phyloP scores from a whole-genome alignment of 2,113 vertebrate genomes.

The Ceuthmochares aereus region DNA sequence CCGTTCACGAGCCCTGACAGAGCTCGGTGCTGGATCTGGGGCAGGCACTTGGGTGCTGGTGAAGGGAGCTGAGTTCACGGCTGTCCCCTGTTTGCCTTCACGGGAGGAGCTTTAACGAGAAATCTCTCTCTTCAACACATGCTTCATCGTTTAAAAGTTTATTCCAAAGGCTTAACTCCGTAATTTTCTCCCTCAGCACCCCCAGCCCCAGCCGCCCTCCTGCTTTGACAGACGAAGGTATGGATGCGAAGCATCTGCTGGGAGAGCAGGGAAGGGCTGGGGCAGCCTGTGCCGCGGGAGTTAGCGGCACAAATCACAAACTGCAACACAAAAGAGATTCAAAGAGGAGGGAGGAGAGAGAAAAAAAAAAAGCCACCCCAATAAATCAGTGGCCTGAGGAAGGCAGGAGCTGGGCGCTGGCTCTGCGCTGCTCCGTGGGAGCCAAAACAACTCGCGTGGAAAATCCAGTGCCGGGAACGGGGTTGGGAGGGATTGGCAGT shows the following conservation, averaged over 20 bases:
- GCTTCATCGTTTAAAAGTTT: constrained; percentile 1
- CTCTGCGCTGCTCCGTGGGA: neutral
- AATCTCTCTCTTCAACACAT: neutral
- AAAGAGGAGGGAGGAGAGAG: rapidly evolving
- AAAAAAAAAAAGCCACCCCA: neutral
- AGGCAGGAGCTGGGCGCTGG: neutral
- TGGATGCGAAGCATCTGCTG: neutral
- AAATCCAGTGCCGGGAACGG: neutral
- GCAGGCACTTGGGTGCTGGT: neutral
- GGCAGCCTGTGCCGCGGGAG: neutral
- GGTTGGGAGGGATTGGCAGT: neutral
- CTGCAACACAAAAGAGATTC: neutral
- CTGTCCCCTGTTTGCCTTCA: neutral
- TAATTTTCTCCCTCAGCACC: neutral
- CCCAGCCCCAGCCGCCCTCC: neutral
- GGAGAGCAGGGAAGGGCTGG: neutral
- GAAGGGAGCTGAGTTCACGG: neutral
- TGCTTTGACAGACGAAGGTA: neutral
- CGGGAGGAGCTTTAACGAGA: neutral
- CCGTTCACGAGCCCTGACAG: neutral
- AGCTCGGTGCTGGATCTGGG: neutral
- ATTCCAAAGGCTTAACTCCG: neutral
- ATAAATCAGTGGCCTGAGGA: neutral
- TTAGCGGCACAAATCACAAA: neutral
- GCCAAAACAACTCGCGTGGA: neutral